Percentiles rank a stretch among this genome's conserved stretches.
These are phyloP conservation scores for Otus sunia DNA, from an alignment of 2,113 vertebrate species.

Conservation along the genomic window DNA sequence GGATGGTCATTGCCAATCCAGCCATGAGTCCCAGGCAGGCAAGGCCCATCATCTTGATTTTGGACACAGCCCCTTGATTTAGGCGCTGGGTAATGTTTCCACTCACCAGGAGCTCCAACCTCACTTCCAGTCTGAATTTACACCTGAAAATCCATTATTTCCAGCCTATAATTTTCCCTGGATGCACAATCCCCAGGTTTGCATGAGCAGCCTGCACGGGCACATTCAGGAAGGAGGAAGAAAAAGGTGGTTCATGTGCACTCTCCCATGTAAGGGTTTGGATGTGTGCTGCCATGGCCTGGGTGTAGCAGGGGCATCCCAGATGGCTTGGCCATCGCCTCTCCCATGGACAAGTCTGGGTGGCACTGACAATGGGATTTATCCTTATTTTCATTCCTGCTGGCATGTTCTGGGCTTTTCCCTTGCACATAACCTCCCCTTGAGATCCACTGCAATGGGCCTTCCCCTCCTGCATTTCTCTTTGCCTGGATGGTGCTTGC, in stretches of 20 bases:
- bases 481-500: not conserved
- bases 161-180: not conserved
- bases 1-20: rapidly evolving
- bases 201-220: not conserved
- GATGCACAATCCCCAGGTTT: rapidly evolving
- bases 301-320: rapidly evolving
- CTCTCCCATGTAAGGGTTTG: not conserved
- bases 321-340: not conserved
- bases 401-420: not conserved
- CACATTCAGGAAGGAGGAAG: not conserved
- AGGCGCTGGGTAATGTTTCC: not conserved
- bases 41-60: not conserved
- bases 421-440: not conserved
- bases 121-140: not conserved
- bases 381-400: not conserved
- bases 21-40: not conserved
- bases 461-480: not conserved
- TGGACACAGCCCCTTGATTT: not conserved
- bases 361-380: not conserved
- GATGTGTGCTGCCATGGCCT: not conserved
- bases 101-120: not conserved
- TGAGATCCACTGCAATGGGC: not conserved
- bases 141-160: not conserved
- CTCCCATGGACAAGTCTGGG: not conserved
- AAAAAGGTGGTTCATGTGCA: not conserved